These are phyloP conservation scores for Periparus ater DNA, from an alignment of 2,797 vertebrate genomes.

Conservation along the genomic window DNA sequence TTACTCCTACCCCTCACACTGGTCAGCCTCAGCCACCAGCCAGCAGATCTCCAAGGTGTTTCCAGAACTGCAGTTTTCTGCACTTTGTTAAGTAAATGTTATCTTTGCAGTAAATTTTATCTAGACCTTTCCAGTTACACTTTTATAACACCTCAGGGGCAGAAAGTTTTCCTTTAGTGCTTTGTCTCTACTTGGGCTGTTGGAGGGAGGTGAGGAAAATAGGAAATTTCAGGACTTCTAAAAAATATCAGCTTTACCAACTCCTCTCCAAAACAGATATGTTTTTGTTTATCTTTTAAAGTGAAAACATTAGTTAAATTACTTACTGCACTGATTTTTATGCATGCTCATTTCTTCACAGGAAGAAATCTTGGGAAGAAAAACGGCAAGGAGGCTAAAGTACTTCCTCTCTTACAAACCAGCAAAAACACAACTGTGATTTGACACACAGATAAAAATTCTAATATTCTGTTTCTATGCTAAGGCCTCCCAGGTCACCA, in stretches of 20 bases:
- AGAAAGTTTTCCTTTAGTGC: neutral
- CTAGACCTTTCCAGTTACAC: neutral
- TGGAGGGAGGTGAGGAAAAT: neutral
- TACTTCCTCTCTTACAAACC: neutral
- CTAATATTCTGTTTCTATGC: neutral
- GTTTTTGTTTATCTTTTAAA: neutral
- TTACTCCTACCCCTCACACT: accelerated
- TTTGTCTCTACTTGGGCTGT: neutral
- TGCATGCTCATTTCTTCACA: neutral
- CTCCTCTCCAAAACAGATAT: neutral
- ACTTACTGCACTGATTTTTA: neutral
- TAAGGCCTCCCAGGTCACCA: neutral
- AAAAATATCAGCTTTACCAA: neutral
- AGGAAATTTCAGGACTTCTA: neutral
- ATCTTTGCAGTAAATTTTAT: neutral
- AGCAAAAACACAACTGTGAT: neutral
- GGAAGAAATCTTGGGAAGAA: neutral
- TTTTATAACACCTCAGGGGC: neutral
- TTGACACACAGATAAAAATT: neutral
- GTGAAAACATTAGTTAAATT: neutral
- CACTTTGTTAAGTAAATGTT: neutral
- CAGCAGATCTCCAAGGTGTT: neutral
- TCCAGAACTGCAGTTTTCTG: neutral
- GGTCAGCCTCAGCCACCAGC: accelerated
- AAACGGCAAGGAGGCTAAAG: neutral